Evolutionary conservation across 2,888 invertebrate genomes (phyloP), one percentile per base, ranked within the genome.

Genomic region (Megamerina dolium): DNA sequence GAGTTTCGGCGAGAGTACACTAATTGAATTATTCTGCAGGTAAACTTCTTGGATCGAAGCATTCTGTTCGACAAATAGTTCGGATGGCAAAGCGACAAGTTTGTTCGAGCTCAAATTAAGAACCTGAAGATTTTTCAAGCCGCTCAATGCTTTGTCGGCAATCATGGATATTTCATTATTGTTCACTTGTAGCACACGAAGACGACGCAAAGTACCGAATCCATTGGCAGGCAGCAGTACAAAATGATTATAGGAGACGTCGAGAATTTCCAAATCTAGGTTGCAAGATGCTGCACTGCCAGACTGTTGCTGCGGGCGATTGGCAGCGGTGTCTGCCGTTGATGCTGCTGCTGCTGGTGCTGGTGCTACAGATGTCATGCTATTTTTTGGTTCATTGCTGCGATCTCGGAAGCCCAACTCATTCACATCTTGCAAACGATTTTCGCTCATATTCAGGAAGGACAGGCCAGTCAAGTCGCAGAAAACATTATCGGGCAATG

Each of bases 91-190:
- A 40, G 88, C 86, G 29, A 86, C 86, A 52, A 95, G 82, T 76
- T 87, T 85, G 72, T 95, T 95, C 60, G 88, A 86, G 23, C 92
- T 89, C 42, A 95, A 74, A 73, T 94, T 91, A 50, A 95, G 79
- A 60, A 88, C 81, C 73, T 86, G 85, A 52, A 95, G 74, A 51
- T 84, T 82, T 66, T 85, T 83, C 37, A 94, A 74, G 16, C 89
- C 88, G 48, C 82, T 78, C 44, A 94, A 74, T 1, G 91, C 88
- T 59, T 82, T 81, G 67, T 91, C 90, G 39, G 84, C 86, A 2
- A 92, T 83, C 82, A 87, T 87, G 26, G 86, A 85, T 54, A 94
- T 86, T 72, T 87, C 88, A 66, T 94, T 94, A 65, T 87, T 84
- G 60, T 90, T 85, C 55, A 94, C 77, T 64, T 87, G 84, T 32